Percentiles rank a stretch among this genome's conserved stretches.
phyloP scores from a whole-genome alignment of 2,888 invertebrate genomes.

The Dolichomitus sp. region DNA sequence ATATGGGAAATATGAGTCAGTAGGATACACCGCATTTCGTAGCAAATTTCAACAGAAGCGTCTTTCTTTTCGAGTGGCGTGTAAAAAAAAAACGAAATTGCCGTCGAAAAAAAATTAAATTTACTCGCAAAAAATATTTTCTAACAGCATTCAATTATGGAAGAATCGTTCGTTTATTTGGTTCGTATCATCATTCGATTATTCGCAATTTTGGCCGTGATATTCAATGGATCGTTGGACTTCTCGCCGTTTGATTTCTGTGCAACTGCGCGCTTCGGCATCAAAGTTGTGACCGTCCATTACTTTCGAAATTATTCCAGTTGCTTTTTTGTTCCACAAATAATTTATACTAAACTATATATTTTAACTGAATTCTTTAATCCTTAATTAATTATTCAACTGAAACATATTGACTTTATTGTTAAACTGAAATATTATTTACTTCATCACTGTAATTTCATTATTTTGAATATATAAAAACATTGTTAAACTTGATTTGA shows the following conservation, averaged over 20 bases:
- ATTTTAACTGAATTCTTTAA: too few relatives aligned
- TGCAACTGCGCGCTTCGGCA: neutral
- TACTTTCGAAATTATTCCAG: too few relatives aligned
- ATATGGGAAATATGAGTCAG: slow-evolving; percentile 18
- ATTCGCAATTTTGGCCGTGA: neutral
- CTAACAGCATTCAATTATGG: neutral
- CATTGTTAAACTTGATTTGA: too few relatives aligned
- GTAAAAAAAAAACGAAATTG: slow-evolving; percentile 31
- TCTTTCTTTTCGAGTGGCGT: neutral
- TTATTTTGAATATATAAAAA: too few relatives aligned
- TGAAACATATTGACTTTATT: too few relatives aligned
- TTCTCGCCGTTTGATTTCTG: too few relatives aligned
- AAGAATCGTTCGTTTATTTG: neutral
- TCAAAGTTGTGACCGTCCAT: neutral
- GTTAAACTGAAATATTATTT: too few relatives aligned
- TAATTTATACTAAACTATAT: too few relatives aligned
- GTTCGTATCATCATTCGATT: neutral
- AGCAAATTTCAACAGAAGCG: slow-evolving; percentile 9
- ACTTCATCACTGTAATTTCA: too few relatives aligned
- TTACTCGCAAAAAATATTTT: slow-evolving; percentile 32
- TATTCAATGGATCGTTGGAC: neutral
- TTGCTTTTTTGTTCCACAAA: too few relatives aligned
- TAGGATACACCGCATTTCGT: slow-evolving; percentile 37
- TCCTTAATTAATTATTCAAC: too few relatives aligned
- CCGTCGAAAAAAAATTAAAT: slow-evolving; percentile 37